Percentiles rank a stretch among this genome's conserved stretches.
These are phyloP conservation scores for Drosophila anomalipes DNA, from an alignment of 2,888 invertebrate species.

Conservation along the genomic window DNA sequence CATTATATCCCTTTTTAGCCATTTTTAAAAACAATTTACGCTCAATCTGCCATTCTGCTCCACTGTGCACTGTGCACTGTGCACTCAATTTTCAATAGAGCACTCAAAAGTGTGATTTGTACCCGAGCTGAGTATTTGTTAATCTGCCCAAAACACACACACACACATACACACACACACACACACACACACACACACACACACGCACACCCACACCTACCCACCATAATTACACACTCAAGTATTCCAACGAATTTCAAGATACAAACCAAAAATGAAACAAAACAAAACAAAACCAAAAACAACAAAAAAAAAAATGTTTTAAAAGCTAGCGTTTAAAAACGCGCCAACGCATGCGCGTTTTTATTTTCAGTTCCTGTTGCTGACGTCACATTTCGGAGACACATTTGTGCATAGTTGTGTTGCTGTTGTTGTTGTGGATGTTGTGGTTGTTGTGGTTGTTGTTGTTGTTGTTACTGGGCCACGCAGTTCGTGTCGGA, in stretches of 20 bases:
- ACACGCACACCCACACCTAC: neutral
- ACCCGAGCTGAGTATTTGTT: neutral
- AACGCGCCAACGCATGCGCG: conserved; percentile 73
- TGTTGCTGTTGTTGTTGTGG: conserved; percentile 24
- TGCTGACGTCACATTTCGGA: conserved; percentile 70
- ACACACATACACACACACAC: neutral
- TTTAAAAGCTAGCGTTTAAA: conserved; percentile 33
- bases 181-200: neutral
- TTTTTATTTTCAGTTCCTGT: conserved; percentile 67
- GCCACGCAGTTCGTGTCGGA: conserved; percentile 78
- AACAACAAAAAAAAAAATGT: neutral
- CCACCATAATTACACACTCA: conserved; percentile 1
- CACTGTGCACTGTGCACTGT: conserved; percentile 1
- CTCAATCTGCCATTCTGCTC: neutral
- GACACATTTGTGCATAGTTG: conserved; percentile 60
- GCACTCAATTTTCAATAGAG: conserved; percentile 2
- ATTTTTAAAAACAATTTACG: neutral
- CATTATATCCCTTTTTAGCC: no score
- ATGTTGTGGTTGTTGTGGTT: conserved; percentile 15
- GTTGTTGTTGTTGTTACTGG: conserved; percentile 61
- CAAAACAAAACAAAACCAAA: neutral
- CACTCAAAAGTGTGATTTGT: conserved; percentile 7
- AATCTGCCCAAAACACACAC: neutral
- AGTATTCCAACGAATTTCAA: conserved; percentile 2
- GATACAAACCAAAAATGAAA: neutral